Conservation (phyloP, 2,113 vertebrate species). For the Platysternon megacephalum region DNA sequence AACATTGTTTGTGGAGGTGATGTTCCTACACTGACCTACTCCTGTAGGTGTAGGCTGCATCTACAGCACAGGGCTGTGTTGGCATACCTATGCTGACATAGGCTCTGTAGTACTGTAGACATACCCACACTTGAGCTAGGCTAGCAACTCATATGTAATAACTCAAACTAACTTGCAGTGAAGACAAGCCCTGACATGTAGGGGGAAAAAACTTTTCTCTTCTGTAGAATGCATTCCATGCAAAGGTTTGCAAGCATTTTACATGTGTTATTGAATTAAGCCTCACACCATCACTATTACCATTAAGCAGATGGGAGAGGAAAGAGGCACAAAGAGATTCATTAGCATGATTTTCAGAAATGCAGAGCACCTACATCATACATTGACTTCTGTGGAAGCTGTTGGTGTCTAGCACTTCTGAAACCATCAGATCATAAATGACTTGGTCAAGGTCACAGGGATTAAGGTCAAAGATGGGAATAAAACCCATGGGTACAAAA, state of each 20-base stretch:
- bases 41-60: background rate
- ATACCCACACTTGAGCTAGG: background rate
- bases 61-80: background rate
- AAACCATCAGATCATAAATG: too few species aligned
- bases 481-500: fast-evolving
- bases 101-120: background rate
- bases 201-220: background rate
- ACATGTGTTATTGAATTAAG: background rate
- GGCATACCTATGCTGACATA: background rate
- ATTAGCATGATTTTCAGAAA: fast-evolving
- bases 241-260: background rate
- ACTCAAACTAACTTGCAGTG: background rate
- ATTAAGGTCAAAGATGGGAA: background rate
- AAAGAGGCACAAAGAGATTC: fast-evolving
- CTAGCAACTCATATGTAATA: background rate
- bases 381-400: background rate
- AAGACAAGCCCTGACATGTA: background rate
- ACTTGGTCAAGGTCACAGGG: background rate
- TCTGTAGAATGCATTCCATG: background rate
- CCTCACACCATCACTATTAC: background rate
- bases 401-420: fast-evolving
- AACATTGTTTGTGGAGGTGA: background rate
- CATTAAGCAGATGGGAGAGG: fast-evolving
- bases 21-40: background rate
- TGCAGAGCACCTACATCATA: fast-evolving